A percentile compares a stretch with the other conserved stretches of the same genome.
Evolutionary conservation across 1,140 invertebrate species (phyloP).

Genomic region (Macrobrachium nipponense): DNA sequence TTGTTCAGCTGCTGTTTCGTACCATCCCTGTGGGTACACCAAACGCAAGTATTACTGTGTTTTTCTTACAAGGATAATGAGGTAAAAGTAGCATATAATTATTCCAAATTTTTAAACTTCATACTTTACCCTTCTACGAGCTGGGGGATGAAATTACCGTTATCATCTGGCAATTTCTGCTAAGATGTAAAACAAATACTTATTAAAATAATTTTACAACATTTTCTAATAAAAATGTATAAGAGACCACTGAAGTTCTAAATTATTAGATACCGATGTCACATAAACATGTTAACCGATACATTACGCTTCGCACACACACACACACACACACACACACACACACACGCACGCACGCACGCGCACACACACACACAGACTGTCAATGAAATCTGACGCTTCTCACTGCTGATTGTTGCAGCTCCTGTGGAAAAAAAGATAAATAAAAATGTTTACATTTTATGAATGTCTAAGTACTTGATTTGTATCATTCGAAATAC

Average conservation of each 20-base stretch:
- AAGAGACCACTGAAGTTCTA: background rate
- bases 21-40: constrained; percentile 76
- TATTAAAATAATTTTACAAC: background rate
- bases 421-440: no score
- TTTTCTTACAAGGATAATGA: background rate
- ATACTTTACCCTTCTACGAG: background rate
- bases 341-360: no score
- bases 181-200: background rate
- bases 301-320: no score
- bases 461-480: no score
- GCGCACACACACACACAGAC: no score
- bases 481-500: background rate
- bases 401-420: no score
- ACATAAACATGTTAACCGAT: no score
- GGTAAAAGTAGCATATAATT: no score
- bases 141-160: background rate
- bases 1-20: constrained; percentile 76
- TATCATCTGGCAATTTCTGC: background rate
- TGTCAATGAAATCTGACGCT: no score
- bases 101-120: no score
- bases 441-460: no score
- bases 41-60: background rate
- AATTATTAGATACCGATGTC: background rate
- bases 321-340: no score
- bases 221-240: background rate